Percentiles rank a stretch among this genome's conserved stretches.
Conservation (phyloP, 2,888 invertebrate species). For the Morpho achilles region DNA sequence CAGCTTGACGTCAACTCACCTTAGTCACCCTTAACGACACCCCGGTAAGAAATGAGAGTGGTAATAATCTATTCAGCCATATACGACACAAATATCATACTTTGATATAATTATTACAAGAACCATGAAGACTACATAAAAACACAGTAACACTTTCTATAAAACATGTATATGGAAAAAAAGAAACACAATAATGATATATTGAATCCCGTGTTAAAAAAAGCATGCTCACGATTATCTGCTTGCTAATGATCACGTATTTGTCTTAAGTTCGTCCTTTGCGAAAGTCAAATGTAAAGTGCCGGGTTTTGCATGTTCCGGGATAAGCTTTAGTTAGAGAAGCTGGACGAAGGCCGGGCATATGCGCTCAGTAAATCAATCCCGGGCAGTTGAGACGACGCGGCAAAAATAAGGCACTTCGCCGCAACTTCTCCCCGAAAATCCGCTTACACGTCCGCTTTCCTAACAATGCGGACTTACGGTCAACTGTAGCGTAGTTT, state of each 20-base stretch:
- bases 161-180: too few relatives aligned
- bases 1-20: too few relatives aligned
- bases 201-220: too few relatives aligned
- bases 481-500: conserved; percentile 21
- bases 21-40: too few relatives aligned
- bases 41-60: too few relatives aligned
- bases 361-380: conserved; percentile 72
- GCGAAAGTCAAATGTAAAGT: conserved; percentile 47
- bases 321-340: conserved; percentile 65
- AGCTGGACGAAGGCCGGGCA: conserved; percentile 48
- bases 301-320: conserved; percentile 68
- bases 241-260: neutral
- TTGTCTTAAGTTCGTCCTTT: neutral
- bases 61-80: too few relatives aligned
- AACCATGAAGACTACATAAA: too few relatives aligned
- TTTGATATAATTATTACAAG: too few relatives aligned
- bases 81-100: too few relatives aligned
- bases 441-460: conserved; percentile 32
- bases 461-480: conserved; percentile 29
- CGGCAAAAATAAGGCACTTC: conserved; percentile 58
- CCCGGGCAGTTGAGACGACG: conserved; percentile 57
- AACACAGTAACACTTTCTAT: too few relatives aligned
- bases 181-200: too few relatives aligned
- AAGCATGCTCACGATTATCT: too few relatives aligned
- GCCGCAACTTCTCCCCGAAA: conserved; percentile 29